Conservation (phyloP, 2,888 invertebrate species). For the Theristus sp. region DNA sequence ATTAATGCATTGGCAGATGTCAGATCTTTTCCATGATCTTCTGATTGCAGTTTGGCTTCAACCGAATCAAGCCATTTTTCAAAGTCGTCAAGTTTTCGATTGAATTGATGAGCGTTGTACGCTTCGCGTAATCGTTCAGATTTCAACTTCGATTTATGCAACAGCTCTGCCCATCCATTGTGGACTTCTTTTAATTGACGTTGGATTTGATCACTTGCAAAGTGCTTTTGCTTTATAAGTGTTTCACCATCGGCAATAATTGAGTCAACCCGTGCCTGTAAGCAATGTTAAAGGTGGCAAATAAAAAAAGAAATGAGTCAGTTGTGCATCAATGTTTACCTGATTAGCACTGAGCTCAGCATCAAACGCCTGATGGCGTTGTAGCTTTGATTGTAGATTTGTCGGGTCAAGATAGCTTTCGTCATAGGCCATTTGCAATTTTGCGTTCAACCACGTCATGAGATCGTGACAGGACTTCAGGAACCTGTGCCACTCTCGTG, state of each 20-base stretch:
- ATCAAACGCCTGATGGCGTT: slow-evolving; percentile 86
- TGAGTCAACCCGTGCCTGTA: slow-evolving; percentile 12
- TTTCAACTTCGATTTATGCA: slow-evolving; percentile 53
- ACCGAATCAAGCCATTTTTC: slow-evolving; percentile 78
- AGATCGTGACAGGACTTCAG: slow-evolving; percentile 30
- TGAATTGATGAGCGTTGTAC: slow-evolving; percentile 43
- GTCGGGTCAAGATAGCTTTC: slow-evolving; percentile 81
- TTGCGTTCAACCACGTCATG: slow-evolving; percentile 69
- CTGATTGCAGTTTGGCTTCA: slow-evolving; percentile 53
- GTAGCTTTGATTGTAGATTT: slow-evolving; percentile 89
- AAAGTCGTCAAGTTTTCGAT: slow-evolving; percentile 73
- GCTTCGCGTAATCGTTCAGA: slow-evolving; percentile 19
- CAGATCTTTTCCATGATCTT: slow-evolving; percentile 68
- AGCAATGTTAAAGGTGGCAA: neutral
- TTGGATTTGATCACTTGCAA: slow-evolving; percentile 54
- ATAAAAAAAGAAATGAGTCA: slow-evolving; percentile 46
- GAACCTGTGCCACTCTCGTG: slow-evolving; percentile 14
- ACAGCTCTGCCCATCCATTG: slow-evolving; percentile 64
- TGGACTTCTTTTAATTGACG: slow-evolving; percentile 64
- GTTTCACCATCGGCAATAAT: slow-evolving; percentile 31
- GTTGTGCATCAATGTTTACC: slow-evolving; percentile 19
- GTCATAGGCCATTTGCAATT: slow-evolving; percentile 75
- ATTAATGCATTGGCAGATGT: slow-evolving; percentile 59
- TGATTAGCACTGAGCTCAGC: slow-evolving; percentile 78
- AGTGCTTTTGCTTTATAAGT: slow-evolving; percentile 56